phyloP scores from a whole-genome alignment of 2,113 vertebrate species.

The Misgurnus mizolepis region DNA sequence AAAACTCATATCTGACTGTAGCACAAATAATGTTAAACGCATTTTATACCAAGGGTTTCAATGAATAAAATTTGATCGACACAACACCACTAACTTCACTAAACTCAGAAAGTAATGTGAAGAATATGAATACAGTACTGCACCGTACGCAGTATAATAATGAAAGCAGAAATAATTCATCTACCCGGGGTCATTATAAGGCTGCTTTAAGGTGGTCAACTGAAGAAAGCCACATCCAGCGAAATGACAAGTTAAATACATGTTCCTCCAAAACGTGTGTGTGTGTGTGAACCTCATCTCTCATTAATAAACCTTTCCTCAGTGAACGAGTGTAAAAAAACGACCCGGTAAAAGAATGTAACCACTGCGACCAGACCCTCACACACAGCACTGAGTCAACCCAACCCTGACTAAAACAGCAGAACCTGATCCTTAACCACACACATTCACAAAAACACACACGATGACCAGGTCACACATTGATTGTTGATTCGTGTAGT shows the following conservation, averaged over 20 bases:
- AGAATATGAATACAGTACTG: too few species aligned
- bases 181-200: neutral
- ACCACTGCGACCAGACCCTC: conserved; percentile 62
- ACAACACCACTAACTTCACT: too few species aligned
- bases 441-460: conserved; percentile 52
- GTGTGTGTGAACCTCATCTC: conserved; percentile 40
- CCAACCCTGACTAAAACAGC: conserved; percentile 65
- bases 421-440: conserved; percentile 65
- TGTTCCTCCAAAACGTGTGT: conserved; percentile 47
- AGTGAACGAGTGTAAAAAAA: conserved; percentile 46
- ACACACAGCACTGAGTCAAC: conserved; percentile 38
- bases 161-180: neutral
- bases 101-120: too few species aligned
- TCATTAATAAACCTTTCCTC: conserved; percentile 47
- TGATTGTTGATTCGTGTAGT: neutral
- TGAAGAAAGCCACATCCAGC: neutral
- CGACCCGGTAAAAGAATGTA: conserved; percentile 70
- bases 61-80: too few species aligned
- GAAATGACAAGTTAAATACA: neutral
- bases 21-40: too few species aligned
- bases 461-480: conserved; percentile 46
- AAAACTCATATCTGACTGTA: too few species aligned
- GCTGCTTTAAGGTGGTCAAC: neutral
- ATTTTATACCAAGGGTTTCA: too few species aligned
- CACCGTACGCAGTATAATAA: too few species aligned